Conservation (phyloP, 2,888 invertebrate genomes). For the Prosopocoilus inquinatus region DNA sequence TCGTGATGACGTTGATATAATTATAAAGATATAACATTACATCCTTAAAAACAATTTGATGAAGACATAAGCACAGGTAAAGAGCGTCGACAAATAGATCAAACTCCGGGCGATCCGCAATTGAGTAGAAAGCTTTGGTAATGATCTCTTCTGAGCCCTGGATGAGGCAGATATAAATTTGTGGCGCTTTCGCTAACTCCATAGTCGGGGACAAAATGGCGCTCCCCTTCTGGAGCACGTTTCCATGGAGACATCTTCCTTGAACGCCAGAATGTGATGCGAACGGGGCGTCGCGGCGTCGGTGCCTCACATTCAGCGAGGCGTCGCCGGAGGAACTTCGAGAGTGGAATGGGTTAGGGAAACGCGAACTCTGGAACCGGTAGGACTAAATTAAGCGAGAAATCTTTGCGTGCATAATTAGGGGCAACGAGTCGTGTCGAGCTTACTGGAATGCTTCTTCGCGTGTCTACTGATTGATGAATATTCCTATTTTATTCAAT, state of each 20-base stretch:
- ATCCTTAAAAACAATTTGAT: slow-evolving; percentile 32
- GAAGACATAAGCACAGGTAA: slow-evolving; percentile 33
- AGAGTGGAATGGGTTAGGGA: slow-evolving; percentile 17
- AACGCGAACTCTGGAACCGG: slow-evolving; percentile 43
- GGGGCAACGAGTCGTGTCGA: slow-evolving; percentile 50
- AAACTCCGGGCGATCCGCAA: slow-evolving; percentile 53
- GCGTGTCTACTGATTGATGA: slow-evolving; percentile 22
- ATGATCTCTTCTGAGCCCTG: slow-evolving; percentile 53
- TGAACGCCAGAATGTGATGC: slow-evolving; percentile 37
- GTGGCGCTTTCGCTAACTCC: slow-evolving; percentile 52
- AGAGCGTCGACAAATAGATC: slow-evolving; percentile 52
- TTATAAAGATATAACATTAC: slow-evolving; percentile 5
- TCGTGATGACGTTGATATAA: too few relatives aligned
- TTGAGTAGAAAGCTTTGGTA: slow-evolving; percentile 55
- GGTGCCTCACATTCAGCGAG: slow-evolving; percentile 34
- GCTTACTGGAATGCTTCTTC: slow-evolving; percentile 34
- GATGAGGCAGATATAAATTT: slow-evolving; percentile 55
- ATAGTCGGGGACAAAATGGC: slow-evolving; percentile 48
- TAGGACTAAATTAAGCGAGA: slow-evolving; percentile 51
- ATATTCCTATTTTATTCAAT: slow-evolving; percentile 21
- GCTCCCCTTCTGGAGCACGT: slow-evolving; percentile 40
- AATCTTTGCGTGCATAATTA: slow-evolving; percentile 54
- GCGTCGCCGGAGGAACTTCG: slow-evolving; percentile 40
- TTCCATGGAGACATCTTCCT: slow-evolving; percentile 49
- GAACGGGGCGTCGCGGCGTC: slow-evolving; percentile 33